These are phyloP conservation scores for Sitophilus oryzae DNA, from an alignment of 1,140 invertebrate genomes.

Conservation along the genomic window DNA sequence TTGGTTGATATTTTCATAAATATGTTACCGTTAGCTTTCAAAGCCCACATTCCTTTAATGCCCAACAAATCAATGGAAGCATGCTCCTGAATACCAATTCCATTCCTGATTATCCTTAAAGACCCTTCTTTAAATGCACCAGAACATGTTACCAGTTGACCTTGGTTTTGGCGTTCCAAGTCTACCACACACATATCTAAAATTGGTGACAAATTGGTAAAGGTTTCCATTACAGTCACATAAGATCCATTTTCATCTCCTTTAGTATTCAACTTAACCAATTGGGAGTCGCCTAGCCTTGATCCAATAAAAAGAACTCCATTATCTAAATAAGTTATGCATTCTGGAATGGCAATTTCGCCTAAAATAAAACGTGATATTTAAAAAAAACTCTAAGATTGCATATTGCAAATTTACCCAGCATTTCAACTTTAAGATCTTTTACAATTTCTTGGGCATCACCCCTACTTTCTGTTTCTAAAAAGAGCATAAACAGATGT, in stretches of 20 bases:
- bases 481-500: conserved; percentile 91
- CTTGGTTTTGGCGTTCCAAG: conserved; percentile 93
- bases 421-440: conserved; percentile 87
- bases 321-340: conserved; percentile 98
- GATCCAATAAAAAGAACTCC: conserved; percentile 97
- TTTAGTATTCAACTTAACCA: conserved; percentile 84
- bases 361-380: conserved; percentile 44
- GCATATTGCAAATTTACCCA: conserved; percentile 67
- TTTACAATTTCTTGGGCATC: conserved; percentile 73
- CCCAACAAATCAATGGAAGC: conserved; percentile 94
- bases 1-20: not conserved
- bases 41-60: conserved; percentile 96
- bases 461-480: conserved; percentile 77
- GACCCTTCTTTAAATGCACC: conserved; percentile 97
- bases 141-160: conserved; percentile 96
- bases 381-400: too few relatives aligned
- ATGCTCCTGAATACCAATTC: conserved; percentile 93
- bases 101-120: conserved; percentile 89
- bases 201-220: conserved; percentile 95
- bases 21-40: conserved; percentile 58
- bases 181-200: conserved; percentile 97
- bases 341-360: conserved; percentile 95
- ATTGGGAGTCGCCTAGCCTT: conserved; percentile 91
- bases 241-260: conserved; percentile 83
- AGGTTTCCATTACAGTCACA: conserved; percentile 91